Evolutionary conservation across 2,113 vertebrate genomes (phyloP), one percentile per base, ranked within the genome.

Genomic region (Carollia perspicillata): DNA sequence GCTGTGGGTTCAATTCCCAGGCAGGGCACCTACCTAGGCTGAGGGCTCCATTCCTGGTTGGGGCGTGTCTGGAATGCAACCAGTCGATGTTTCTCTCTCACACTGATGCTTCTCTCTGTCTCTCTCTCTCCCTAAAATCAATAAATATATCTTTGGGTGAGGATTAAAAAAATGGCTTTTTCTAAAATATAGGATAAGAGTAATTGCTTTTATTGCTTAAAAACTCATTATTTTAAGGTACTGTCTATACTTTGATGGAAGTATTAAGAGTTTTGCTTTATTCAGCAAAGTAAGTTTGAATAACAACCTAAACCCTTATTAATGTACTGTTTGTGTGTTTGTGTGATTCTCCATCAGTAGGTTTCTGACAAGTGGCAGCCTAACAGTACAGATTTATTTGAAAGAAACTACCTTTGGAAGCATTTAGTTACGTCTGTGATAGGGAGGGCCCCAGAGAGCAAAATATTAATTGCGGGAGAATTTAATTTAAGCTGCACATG

Each of bases 401-500:
- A 85, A 22, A 35, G 37, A 84, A 93, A 55, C 35, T 33, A 26
- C 13, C 44, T 88, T 78, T 74, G 65, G 18, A 92, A 60, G 6
- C 16, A 8, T 77, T 86, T 83, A 44, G n/a, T n/a, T 71, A 66
- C 30, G 2, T 30, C 72, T 75, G 30, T 68, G 53, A 65, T 51
- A 63, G 0, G 2, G 35, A 40, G 74, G 20, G 6, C 2, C 37
- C 72, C 58, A 58, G 86, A 80, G 69, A 87, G 44, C 49, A 83
- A 83, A n/a, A 71, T 53, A 42, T 4, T 90, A 47, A 65, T 89
- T 97, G 20, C n/a, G 40, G 77, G 93, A 92, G 49, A 65, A 95
- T 69, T 87, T 86, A 20, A 84, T 68, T 94, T 86, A 95, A 96
- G n/a, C 20, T 84, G 71, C 28, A 40, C 37, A n/a, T n/a, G 35